Conservation (phyloP, 2,888 invertebrate genomes). For the Hesperia comma region DNA sequence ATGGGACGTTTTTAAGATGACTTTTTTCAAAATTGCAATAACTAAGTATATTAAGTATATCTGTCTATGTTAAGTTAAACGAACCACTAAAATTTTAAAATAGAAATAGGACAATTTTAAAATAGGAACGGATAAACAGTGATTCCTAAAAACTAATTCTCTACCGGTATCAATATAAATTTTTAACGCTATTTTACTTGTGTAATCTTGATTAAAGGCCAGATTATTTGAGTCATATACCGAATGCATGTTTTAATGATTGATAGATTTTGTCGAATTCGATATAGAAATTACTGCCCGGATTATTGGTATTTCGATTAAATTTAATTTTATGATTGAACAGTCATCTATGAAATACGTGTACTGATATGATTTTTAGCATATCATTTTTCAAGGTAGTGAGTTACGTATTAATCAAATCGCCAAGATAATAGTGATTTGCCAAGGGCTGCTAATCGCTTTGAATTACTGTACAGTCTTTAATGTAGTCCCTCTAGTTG, state of each 20-base stretch:
- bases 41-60: too few species aligned
- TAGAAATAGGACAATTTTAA: too few species aligned
- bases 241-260: not conserved
- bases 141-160: too few species aligned
- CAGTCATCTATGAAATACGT: not conserved
- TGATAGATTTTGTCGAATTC: not conserved
- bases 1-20: too few species aligned
- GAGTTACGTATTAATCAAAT: not conserved
- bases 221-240: not conserved
- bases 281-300: not conserved
- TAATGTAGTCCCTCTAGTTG: too few species aligned
- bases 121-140: too few species aligned
- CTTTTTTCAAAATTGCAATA: too few species aligned
- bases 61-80: too few species aligned
- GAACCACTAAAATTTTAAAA: too few species aligned
- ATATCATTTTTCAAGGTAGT: not conserved
- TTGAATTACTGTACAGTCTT: too few species aligned
- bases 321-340: not conserved
- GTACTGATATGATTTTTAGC: not conserved
- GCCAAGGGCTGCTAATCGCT: too few species aligned
- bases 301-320: not conserved
- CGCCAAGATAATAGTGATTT: too few species aligned
- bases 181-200: not conserved
- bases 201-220: not conserved
- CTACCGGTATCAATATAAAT: not conserved